Evolutionary conservation across 2,888 invertebrate species (phyloP), one percentile per base, ranked within the genome.

Genomic region (Eristalis arbustorum): DNA sequence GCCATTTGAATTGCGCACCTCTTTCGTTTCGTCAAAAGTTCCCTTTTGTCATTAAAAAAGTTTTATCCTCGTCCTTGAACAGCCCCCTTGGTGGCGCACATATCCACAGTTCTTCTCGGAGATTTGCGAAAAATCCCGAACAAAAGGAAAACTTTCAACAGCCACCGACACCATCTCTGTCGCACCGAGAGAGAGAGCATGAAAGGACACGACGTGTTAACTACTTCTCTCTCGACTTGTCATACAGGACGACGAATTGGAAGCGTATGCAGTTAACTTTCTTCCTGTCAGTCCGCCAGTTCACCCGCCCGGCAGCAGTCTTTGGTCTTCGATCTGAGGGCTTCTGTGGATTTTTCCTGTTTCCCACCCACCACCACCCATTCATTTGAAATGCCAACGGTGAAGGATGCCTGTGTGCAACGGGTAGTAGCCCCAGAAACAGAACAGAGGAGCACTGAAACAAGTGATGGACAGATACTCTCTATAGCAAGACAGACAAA

Each of bases 401-500:
- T 5, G 8, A 10, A 0, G 31, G 10, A 74, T 83, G 78, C 77
- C 66, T 66, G 66, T 8, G 49, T 8, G 49, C 25, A 71, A n/a
- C 34, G 22, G 40, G 49, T 49, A 59, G 25, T 23, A 62, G 64
- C 49, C 49, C 49, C 62, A 64, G 63, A 6, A 81, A 61, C 25
- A 25, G n/a, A n/a, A n/a, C 25, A 80, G 75, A 81, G 71, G 49
- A 69, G 69, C 59, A 69, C 34, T 74, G 69, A 77, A 81, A 74
- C 81, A 82, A 82, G 82, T 87, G 87, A 87, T 87, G 87, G 87
- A 87, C 87, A 87, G 87, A 87, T 87, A 87, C 87, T 87, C 82
- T 83, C 82, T 87, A 79, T 82, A 79, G 82, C 71, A 87, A 87
- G 91, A 91, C 92, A 87, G 91, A 91, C 92, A 92, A 92, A 92